Percentiles rank a stretch among this genome's conserved stretches.
Conservation (phyloP, 1,140 invertebrate genomes). For the Wiebesia pumilae region DNA sequence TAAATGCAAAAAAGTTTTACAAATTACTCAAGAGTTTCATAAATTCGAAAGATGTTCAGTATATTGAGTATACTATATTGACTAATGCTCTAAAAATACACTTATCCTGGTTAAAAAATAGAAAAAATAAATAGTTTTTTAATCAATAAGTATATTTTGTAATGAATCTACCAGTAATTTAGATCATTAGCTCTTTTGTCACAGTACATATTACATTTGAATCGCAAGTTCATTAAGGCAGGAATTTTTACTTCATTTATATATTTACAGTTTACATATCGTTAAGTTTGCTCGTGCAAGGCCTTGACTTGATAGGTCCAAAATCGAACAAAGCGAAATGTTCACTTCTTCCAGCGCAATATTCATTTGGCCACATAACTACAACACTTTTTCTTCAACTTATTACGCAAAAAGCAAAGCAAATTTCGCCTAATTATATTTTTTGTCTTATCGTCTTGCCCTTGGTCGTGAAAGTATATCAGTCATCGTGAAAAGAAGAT, state of each 20-base stretch:
- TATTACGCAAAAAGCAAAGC: slow-evolving; percentile 10
- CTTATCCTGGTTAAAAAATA: slow-evolving; percentile 58
- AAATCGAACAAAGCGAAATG: slow-evolving; percentile 39
- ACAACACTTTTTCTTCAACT: neutral
- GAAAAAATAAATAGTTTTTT: slow-evolving; percentile 13
- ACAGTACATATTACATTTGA: slow-evolving; percentile 58
- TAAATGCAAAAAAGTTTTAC: neutral
- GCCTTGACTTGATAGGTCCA: slow-evolving; percentile 45
- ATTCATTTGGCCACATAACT: neutral
- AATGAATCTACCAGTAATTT: slow-evolving; percentile 37
- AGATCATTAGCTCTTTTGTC: slow-evolving; percentile 59
- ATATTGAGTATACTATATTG: slow-evolving; percentile 63
- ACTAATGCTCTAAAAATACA: slow-evolving; percentile 63
- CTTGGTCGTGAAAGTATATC: neutral
- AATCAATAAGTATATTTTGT: neutral
- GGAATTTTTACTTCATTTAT: slow-evolving; percentile 69
- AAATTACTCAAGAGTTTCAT: slow-evolving; percentile 8
- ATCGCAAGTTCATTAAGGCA: slow-evolving; percentile 70
- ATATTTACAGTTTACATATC: slow-evolving; percentile 54
- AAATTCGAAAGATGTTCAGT: slow-evolving; percentile 36
- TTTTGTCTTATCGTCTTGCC: neutral
- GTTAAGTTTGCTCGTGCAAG: slow-evolving; percentile 55
- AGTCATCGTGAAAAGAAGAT: slow-evolving; percentile 32
- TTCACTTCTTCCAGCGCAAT: neutral
- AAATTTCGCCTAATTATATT: slow-evolving; percentile 37